Evolutionary conservation across 2,888 invertebrate species (phyloP), one percentile per base, ranked within the genome.

Genomic region (Drosophila greeni): DNA sequence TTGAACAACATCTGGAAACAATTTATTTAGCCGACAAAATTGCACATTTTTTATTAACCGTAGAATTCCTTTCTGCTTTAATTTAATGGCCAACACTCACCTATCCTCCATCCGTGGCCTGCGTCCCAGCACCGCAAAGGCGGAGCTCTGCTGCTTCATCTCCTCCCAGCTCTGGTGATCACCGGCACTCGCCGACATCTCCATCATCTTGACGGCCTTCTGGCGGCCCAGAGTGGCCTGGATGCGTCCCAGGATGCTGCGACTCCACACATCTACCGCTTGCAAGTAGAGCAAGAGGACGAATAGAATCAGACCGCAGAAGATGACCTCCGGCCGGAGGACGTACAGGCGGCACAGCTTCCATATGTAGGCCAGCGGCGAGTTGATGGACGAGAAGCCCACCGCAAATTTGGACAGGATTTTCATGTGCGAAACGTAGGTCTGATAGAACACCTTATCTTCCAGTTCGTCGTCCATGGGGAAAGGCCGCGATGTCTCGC

Each of bases 31-130:
- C 33, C 9, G 8, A 8, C 18, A 54, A 26, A 20, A 42, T 24
- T 5, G 5, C 1, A n/a, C 2, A 5, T 5, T 6, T 14, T 24
- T 33, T 23, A 23, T 23, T 49, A 14, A 3, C 3, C 11, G 3
- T n/a, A n/a, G 6, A 33, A 12, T 16, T 14, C 3, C 14, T 49
- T 16, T 23, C 2, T 49, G 23, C 20, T 20, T 20, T 20, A 39
- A 39, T 39, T 9, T 43, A 3, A 24, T 1, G 1, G 24, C 9
- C 2, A 26, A 26, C 5, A 24, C 54, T 24, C 16, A 89, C 85
- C 97, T 91, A 89, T 98, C 97, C 90, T 98, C 98, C 97, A 98
- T 98, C 74, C 94, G 94, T 70, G 94, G 93, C 84, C 97, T 90
- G 72, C 96, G 91, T 3, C 98, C 98, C 89, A 96, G 95, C 68